These are phyloP conservation scores for Bombus picipes DNA, from an alignment of 1,140 invertebrate species.

Conservation along the genomic window DNA sequence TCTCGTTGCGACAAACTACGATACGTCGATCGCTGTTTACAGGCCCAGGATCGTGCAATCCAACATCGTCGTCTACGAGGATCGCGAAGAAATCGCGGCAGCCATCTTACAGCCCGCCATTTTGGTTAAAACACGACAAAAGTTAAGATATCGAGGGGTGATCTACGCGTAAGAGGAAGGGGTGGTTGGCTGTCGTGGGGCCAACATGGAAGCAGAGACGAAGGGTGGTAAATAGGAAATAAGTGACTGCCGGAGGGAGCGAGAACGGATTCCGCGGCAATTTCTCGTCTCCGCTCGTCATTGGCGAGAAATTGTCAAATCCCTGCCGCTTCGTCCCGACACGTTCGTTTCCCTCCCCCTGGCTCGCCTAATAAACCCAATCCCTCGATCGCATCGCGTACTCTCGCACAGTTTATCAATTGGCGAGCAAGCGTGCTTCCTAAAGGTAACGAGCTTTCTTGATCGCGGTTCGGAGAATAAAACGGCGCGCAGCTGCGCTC, in stretches of 20 bases:
- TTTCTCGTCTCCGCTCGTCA: slow-evolving; percentile 78
- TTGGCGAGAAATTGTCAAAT: slow-evolving; percentile 82
- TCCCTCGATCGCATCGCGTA: too few species aligned
- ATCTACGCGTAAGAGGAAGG: slow-evolving; percentile 64
- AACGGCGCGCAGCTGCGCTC: slow-evolving; percentile 34
- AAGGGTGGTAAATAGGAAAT: slow-evolving; percentile 82
- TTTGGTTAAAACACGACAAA: slow-evolving; percentile 73
- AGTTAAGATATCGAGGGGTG: slow-evolving; percentile 69
- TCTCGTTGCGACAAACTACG: too few species aligned
- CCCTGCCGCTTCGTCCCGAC: slow-evolving; percentile 58
- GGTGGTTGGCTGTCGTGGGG: slow-evolving; percentile 45
- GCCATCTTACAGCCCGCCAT: slow-evolving; percentile 76
- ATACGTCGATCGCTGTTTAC: too few species aligned
- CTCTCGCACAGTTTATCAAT: slow-evolving; percentile 24
- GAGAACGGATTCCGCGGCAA: slow-evolving; percentile 81
- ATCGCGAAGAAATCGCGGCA: slow-evolving; percentile 17
- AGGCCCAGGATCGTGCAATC: too few species aligned
- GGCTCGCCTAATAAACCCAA: slow-evolving; percentile 9
- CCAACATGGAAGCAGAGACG: slow-evolving; percentile 25
- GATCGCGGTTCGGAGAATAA: slow-evolving; percentile 57
- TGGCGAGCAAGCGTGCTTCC: slow-evolving; percentile 32
- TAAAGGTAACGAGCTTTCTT: slow-evolving; percentile 60
- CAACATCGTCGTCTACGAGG: fast-evolving
- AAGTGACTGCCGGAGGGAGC: slow-evolving; percentile 80
- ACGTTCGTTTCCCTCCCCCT: slow-evolving; percentile 33